Evolutionary conservation across 2,888 invertebrate species (phyloP).

Genomic region (Rosalia funebris): DNA sequence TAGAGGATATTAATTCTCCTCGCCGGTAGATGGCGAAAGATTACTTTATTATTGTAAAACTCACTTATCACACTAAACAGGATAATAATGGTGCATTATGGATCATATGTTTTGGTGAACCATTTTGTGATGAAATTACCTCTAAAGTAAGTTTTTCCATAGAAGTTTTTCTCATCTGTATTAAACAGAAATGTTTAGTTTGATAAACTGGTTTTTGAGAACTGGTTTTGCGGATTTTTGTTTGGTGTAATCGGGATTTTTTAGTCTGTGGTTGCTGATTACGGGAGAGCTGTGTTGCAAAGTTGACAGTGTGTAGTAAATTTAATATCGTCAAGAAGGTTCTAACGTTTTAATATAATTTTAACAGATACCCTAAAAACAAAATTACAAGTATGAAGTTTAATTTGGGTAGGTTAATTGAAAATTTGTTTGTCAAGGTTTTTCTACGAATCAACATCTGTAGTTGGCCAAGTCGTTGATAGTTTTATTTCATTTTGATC

Average conservation of each 20-base stretch:
- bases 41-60: conserved; percentile 49
- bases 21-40: conserved; percentile 36
- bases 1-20: too few species aligned
- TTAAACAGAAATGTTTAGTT: conserved; percentile 18
- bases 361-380: conserved; percentile 31
- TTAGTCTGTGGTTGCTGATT: conserved; percentile 47
- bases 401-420: conserved; percentile 47
- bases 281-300: conserved; percentile 50
- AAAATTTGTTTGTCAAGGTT: conserved; percentile 36
- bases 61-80: conserved; percentile 50
- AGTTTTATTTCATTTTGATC: conserved; percentile 58
- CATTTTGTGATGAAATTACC: conserved; percentile 42
- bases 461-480: conserved; percentile 51
- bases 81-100: conserved; percentile 54
- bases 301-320: conserved; percentile 54
- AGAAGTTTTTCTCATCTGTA: conserved; percentile 21
- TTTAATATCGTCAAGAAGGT: conserved; percentile 35
- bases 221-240: conserved; percentile 52
- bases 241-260: conserved; percentile 59
- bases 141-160: conserved; percentile 45
- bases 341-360: conserved; percentile 34
- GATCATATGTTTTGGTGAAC: conserved; percentile 54
- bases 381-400: conserved; percentile 38
- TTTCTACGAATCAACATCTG: conserved; percentile 50
- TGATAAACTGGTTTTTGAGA: conserved; percentile 39